Conservation (phyloP, 2,797 vertebrate genomes). For the Triplophysa yarkandensis region DNA sequence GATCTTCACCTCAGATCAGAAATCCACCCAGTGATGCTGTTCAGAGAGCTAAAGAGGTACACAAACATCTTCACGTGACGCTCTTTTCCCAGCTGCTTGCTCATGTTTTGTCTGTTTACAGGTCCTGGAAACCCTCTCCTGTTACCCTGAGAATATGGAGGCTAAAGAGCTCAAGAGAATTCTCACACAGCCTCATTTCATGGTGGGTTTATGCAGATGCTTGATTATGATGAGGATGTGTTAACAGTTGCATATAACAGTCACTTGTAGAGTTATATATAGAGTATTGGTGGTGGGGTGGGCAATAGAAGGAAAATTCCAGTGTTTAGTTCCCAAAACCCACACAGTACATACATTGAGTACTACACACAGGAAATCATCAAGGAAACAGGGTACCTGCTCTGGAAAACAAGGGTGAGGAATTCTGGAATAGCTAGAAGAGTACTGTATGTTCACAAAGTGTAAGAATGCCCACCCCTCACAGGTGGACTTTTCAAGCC, state of each 20-base stretch:
- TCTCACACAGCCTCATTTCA: slow-evolving; percentile 98
- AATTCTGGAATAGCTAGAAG: slow-evolving; percentile 3
- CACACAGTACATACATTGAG: background rate
- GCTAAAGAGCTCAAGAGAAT: slow-evolving; percentile 95
- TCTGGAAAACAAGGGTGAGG: slow-evolving; percentile 11
- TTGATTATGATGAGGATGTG: too few species aligned
- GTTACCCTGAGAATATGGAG: slow-evolving; percentile 96
- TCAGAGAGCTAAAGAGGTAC: slow-evolving; percentile 98
- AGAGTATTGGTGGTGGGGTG: too few species aligned
- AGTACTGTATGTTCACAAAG: too few species aligned
- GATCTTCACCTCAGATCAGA: slow-evolving; percentile 95
- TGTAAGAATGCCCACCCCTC: too few species aligned
- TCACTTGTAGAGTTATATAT: too few species aligned
- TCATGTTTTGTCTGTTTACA: background rate
- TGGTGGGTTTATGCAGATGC: slow-evolving; percentile 79
- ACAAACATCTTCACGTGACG: background rate
- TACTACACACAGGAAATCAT: background rate
- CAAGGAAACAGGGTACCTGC: slow-evolving; percentile 11
- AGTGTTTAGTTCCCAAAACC: background rate
- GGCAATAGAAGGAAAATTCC: background rate
- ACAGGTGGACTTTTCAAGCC: too few species aligned
- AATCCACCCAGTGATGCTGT: slow-evolving; percentile 95
- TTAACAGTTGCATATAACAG: too few species aligned
- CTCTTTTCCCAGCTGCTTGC: background rate
- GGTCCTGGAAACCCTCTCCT: slow-evolving; percentile 95